These are phyloP conservation scores for Heliothis virescens DNA, from an alignment of 1,140 invertebrate genomes.

Conservation along the genomic window DNA sequence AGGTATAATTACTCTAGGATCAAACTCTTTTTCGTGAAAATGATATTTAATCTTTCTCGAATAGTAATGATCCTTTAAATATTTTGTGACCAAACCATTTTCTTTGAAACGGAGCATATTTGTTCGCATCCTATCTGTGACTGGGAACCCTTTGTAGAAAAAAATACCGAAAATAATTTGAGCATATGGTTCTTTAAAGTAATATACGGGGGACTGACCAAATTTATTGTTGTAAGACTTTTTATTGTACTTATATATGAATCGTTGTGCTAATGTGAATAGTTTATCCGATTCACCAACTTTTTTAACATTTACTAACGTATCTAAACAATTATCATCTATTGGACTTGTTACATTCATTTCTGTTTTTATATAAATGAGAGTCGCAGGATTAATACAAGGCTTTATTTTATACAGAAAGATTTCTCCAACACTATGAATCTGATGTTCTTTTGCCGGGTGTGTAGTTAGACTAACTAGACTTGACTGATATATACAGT, in stretches of 20 bases:
- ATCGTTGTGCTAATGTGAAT: background rate
- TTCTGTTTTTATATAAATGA: background rate
- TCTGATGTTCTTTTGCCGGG: no score
- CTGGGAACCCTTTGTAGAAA: slow-evolving; percentile 46
- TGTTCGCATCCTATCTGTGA: slow-evolving; percentile 14
- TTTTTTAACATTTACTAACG: slow-evolving; percentile 20
- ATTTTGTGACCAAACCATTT: background rate
- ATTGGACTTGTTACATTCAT: background rate
- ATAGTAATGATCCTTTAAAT: background rate
- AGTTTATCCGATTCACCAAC: background rate
- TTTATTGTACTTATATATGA: background rate
- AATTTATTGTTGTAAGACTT: background rate
- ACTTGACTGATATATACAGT: no score
- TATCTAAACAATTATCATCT: background rate
- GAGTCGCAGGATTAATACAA: slow-evolving; percentile 53
- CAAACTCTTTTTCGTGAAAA: slow-evolving; percentile 8
- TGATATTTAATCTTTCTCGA: background rate
- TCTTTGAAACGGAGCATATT: slow-evolving; percentile 41
- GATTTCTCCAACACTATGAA: slow-evolving; percentile 56
- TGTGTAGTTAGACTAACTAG: no score
- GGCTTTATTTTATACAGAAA: slow-evolving; percentile 55
- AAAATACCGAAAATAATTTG: slow-evolving; percentile 31
- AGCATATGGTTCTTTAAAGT: slow-evolving; percentile 18
- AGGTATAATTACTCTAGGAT: background rate
- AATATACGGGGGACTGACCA: background rate